Percentiles rank a stretch among this genome's conserved stretches.
These are phyloP conservation scores for Drosophila differens DNA, from an alignment of 2,888 invertebrate species.

Conservation along the genomic window DNA sequence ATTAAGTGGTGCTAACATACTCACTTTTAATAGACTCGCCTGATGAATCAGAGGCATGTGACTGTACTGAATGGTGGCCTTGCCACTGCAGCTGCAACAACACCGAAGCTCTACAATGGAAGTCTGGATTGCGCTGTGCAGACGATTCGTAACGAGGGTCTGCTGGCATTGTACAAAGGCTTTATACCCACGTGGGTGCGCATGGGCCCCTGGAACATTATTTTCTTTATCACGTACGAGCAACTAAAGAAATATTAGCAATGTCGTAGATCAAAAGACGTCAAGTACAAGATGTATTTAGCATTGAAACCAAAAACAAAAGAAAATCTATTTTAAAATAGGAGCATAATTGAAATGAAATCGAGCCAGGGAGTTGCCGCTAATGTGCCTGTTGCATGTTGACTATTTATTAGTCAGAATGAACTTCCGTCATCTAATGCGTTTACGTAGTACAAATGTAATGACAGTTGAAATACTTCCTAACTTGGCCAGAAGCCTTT, in stretches of 20 bases:
- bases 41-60: conserved; percentile 95
- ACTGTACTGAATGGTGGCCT: conserved; percentile 84
- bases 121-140: conserved; percentile 93
- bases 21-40: conserved; percentile 90
- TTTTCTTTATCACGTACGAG: conserved; percentile 97
- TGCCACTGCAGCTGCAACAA: conserved; percentile 82
- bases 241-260: conserved; percentile 91
- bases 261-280: conserved; percentile 20
- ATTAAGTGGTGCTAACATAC: neutral
- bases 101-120: conserved; percentile 89
- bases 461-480: conserved; percentile 16
- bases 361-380: conserved; percentile 41
- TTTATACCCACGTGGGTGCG: conserved; percentile 98
- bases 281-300: conserved; percentile 69
- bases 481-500: conserved; percentile 36
- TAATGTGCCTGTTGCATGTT: conserved; percentile 56
- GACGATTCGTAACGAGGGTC: conserved; percentile 95
- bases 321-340: conserved; percentile 41
- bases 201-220: conserved; percentile 99
- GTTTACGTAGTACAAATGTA: conserved; percentile 24
- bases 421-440: conserved; percentile 25
- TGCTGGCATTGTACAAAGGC: conserved; percentile 95
- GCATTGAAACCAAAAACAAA: conserved; percentile 68
- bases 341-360: conserved; percentile 39
- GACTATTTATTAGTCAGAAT: conserved; percentile 53